A percentile compares a stretch with the other conserved stretches of the same genome.
These are phyloP conservation scores for Aleiodes testaceus DNA, from an alignment of 2,888 invertebrate genomes.

Conservation along the genomic window DNA sequence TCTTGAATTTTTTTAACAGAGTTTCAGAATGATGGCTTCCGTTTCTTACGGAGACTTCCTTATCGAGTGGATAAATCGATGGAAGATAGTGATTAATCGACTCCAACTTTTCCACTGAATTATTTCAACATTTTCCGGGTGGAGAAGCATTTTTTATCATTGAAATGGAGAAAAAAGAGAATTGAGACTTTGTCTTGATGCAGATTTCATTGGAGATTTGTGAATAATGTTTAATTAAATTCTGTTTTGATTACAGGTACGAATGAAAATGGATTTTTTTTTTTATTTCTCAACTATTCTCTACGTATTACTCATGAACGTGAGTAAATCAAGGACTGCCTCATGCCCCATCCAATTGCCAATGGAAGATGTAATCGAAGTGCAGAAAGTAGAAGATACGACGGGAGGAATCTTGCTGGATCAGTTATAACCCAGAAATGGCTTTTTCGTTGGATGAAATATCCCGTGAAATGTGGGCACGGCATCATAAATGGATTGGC, in stretches of 20 bases:
- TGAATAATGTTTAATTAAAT: no score
- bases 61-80: constrained; percentile 55
- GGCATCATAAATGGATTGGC: constrained; percentile 61
- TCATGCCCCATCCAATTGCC: not conserved
- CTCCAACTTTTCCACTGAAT: constrained; percentile 30
- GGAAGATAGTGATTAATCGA: constrained; percentile 55
- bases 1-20: no score
- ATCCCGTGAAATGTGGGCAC: constrained; percentile 58
- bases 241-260: no score
- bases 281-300: no score
- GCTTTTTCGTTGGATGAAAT: constrained; percentile 56
- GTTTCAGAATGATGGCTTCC: constrained; percentile 54
- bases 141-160: no score
- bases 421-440: constrained; percentile 7
- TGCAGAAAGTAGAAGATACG: not conserved
- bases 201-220: no score
- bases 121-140: constrained; percentile 11
- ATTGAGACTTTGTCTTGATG: no score
- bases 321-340: no score
- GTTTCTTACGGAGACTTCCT: constrained; percentile 47
- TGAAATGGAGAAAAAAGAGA: no score
- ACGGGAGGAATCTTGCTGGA: not conserved
- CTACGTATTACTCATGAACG: no score
- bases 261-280: no score
- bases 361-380: not conserved